Evolutionary conservation across 2,797 vertebrate species (phyloP).

Genomic region (Arnoldichthys spilopterus): DNA sequence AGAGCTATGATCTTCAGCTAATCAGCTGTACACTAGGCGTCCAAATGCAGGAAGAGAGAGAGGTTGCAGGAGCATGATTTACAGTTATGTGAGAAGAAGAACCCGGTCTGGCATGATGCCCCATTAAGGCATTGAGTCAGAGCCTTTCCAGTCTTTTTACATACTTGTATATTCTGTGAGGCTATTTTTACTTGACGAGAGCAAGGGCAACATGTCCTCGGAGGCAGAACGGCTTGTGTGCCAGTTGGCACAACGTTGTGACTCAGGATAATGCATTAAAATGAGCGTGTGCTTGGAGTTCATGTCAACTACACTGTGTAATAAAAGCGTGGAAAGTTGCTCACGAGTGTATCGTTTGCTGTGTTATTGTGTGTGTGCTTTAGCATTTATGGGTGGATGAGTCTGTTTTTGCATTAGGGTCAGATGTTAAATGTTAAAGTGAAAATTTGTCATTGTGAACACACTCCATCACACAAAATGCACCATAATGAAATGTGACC

Average conservation of each 20-base stretch:
- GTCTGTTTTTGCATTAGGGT: neutral
- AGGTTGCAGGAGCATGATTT: conserved; percentile 3
- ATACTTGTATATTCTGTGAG: conserved; percentile 43
- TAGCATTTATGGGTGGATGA: neutral
- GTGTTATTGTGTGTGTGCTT: conserved; percentile 12
- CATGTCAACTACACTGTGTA: conserved; percentile 5
- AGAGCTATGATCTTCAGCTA: too few relatives aligned
- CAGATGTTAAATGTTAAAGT: neutral
- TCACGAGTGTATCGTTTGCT: conserved; percentile 34
- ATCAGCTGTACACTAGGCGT: neutral
- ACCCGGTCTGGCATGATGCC: conserved; percentile 26
- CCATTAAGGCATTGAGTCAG: conserved; percentile 42
- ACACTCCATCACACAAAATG: too few relatives aligned
- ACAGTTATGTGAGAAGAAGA: neutral
- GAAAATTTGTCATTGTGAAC: too few relatives aligned
- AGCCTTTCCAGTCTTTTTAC: conserved; percentile 31
- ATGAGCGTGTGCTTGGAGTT: conserved; percentile 35
- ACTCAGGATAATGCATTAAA: conserved; percentile 52
- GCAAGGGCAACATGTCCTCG: conserved; percentile 6
- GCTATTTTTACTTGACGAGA: conserved; percentile 46
- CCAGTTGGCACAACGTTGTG: conserved; percentile 36
- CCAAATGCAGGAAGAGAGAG: neutral
- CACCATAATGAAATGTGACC: too few relatives aligned
- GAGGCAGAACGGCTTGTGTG: conserved; percentile 10
- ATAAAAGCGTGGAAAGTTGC: conserved; percentile 48